These are phyloP conservation scores for Acrobasis suavella DNA, from an alignment of 2,888 invertebrate genomes.

Conservation along the genomic window DNA sequence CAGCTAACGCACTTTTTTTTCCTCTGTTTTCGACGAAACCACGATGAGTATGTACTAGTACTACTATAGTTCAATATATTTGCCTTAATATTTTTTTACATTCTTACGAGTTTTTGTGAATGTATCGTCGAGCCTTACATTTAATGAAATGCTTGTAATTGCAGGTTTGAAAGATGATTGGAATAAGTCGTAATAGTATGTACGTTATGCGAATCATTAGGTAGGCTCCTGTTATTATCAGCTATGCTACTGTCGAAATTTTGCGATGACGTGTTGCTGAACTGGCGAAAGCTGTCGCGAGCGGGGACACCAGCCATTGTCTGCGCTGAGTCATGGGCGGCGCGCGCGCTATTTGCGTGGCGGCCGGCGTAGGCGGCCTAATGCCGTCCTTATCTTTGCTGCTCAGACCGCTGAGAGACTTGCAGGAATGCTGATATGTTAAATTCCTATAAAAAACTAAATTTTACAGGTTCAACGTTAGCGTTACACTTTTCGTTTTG, in stretches of 20 bases:
- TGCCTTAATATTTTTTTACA: no score
- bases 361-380: slow-evolving; percentile 63
- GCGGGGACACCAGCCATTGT: slow-evolving; percentile 70
- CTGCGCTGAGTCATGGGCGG: slow-evolving; percentile 73
- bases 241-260: slow-evolving; percentile 12
- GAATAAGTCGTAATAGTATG: no score
- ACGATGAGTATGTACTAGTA: no score
- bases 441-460: slow-evolving; percentile 16
- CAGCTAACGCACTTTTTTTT: no score
- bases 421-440: slow-evolving; percentile 34
- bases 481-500: no score
- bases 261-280: slow-evolving; percentile 43
- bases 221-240: neutral
- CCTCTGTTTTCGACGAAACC: no score
- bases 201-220: neutral
- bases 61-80: no score
- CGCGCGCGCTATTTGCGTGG: slow-evolving; percentile 73
- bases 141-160: no score
- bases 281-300: slow-evolving; percentile 63
- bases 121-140: no score
- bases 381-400: slow-evolving; percentile 53
- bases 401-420: slow-evolving; percentile 55
- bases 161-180: no score
- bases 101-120: no score
- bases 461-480: neutral